Evolutionary conservation across 64 coral and sea anemone genomes (phyloP), one percentile per base, ranked within the genome.

Genomic region (Montipora sp.): DNA sequence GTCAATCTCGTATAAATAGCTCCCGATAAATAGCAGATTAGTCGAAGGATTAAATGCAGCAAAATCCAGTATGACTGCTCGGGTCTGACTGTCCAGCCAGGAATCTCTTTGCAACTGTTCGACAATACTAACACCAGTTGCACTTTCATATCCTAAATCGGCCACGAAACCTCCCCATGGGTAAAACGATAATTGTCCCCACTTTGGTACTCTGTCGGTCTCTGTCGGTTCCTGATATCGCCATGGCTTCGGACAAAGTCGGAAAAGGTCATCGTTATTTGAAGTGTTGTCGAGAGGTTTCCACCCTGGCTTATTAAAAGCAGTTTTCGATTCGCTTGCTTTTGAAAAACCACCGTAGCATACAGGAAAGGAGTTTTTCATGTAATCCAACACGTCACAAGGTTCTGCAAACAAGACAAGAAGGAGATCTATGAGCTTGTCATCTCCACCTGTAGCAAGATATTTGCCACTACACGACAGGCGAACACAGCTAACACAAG

Each of bases 161-260:
- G 92, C 92, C 8, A 90, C 71, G 65, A 77, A 94, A 49, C 92
- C 92, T 21, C 92, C 92, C 5, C 92, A 87, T 36, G 72, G 79
- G 44, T 94, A 94, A 47, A 58, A 70, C 12, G 92, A 51, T 7
- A 83, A 89, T 46, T 75, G 48, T n/a, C 92, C 92, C 92, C 79
- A 94, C 47, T 89, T 77, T 5, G 92, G 72, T 9, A 74, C 75
- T 12, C 87, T 90, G 5, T 75, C 48, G 12, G 48, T 73, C 16
- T 59, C 60, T 50, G 47, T 80, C 19, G 87, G 18, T 53, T 75
- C 51, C 48, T 90, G 77, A 57, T 90, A 94, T 90, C 92, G 47
- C 92, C 92, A 94, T 7, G 92, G 92, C 43, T 94, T 94, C 60
- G 92, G 92, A 5, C 92, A 94, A 88, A 82, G 66, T 89, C 87